Percentiles rank a stretch among this genome's conserved stretches.
These are phyloP conservation scores for Oikopleura albicans DNA, from an alignment of 23 tunicate species.

Conservation along the genomic window DNA sequence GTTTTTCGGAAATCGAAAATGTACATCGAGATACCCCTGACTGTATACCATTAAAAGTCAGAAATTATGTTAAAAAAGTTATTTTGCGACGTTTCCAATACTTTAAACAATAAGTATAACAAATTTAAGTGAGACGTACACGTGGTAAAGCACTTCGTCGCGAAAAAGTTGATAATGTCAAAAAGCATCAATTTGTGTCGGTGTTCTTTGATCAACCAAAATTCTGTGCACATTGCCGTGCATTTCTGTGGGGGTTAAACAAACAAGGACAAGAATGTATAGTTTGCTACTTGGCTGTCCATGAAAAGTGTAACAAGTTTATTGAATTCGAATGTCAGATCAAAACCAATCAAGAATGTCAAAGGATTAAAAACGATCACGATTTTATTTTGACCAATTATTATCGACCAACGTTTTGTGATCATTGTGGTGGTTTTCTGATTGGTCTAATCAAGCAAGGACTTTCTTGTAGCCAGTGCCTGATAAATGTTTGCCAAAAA, in stretches of 20 bases:
- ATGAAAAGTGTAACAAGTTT: conserved; percentile 74
- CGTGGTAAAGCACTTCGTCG: conserved; percentile 57
- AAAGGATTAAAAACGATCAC: conserved; percentile 22
- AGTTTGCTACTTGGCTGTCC: conserved; percentile 47
- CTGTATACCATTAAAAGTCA: too few relatives aligned
- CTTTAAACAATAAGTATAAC: too few relatives aligned
- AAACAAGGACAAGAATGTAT: background rate
- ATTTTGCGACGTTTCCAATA: too few relatives aligned
- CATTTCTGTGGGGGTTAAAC: background rate
- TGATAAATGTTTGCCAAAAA: background rate
- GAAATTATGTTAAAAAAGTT: too few relatives aligned
- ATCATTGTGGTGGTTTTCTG: conserved; percentile 53
- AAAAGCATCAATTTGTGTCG: conserved; percentile 41
- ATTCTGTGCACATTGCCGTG: background rate
- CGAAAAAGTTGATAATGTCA: conserved; percentile 76
- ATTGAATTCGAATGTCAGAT: conserved; percentile 66
- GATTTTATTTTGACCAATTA: conserved; percentile 52
- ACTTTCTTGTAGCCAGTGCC: conserved; percentile 37
- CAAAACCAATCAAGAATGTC: background rate
- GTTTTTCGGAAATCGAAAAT: too few relatives aligned
- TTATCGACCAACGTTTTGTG: conserved; percentile 88
- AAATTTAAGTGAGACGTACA: background rate
- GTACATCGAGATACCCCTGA: too few relatives aligned
- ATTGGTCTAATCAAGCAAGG: conserved; percentile 87
- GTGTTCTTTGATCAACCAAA: conserved; percentile 54